These are phyloP conservation scores for Micromussa lordhowensis DNA, from an alignment of 92 coral and sea anemone genomes.

Conservation along the genomic window DNA sequence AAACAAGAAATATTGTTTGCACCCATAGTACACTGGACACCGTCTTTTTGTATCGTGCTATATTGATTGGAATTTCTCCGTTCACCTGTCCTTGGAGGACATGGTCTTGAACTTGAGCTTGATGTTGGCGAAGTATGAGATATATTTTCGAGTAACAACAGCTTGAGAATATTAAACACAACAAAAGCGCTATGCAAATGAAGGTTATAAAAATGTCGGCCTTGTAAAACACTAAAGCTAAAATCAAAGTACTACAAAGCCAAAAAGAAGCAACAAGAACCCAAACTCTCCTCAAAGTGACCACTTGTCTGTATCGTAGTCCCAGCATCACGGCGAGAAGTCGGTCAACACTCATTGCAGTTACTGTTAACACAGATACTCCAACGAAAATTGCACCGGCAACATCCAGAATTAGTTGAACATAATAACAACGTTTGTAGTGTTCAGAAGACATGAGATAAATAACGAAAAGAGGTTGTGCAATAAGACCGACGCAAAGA, in stretches of 20 bases:
- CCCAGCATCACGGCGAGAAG: background rate
- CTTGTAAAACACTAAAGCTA: background rate
- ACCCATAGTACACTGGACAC: background rate
- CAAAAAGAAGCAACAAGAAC: background rate
- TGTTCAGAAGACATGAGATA: background rate
- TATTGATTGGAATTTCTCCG: background rate
- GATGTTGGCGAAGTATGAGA: background rate
- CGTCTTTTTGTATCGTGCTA: background rate
- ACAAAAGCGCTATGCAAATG: background rate
- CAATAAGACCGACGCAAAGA: background rate
- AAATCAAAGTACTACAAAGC: background rate
- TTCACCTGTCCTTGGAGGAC: background rate
- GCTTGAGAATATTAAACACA: background rate
- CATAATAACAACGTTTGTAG: background rate
- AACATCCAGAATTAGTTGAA: background rate
- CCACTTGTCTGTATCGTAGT: background rate
- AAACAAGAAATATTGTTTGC: background rate
- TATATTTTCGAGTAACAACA: background rate
- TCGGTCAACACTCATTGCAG: background rate
- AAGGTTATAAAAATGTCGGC: background rate
- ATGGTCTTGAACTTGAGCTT: background rate
- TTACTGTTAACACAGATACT: background rate
- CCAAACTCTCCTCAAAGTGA: background rate
- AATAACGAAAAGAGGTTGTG: constrained; percentile 1
- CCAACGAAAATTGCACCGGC: background rate